Base-by-base conservation (phyloP, 2,797 vertebrate genomes). In the Synanceia verrucosa region DNA sequence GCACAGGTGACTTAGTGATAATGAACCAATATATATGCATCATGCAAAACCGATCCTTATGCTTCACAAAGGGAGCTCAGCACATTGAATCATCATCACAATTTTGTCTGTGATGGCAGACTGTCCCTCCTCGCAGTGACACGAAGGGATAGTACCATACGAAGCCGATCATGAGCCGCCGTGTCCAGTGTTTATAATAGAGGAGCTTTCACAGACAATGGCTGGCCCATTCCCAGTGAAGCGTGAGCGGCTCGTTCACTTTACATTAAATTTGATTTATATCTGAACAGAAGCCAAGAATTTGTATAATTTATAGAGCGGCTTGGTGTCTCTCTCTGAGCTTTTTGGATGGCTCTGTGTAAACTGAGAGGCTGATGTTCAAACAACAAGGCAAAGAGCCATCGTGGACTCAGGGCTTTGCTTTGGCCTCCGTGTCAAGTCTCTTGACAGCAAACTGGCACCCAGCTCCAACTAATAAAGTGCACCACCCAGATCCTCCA, bases 1-100 rank as follows among this genome's bases (percentile, higher is more conserved):
- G 79, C 87, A 90, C 82, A 91, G 92, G 89, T 92, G 89, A 93
- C 88, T 86, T 69, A 72, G 83, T 73, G 87, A 91, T 91, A 94
- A 94, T 94, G 91, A 93, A 88, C 91, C 91, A 93, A 92, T 94
- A 92, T 94, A 93, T 93, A 93, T 94, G 93, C 92, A 93, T 90
- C 90, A 92, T 79, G 75, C 86, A 83, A 83, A 80, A 86, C 58
- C 55, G 68, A 88, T 84, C 82, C 86, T 86, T 84, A 82, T 65
- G 81, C 83, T 80, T 48, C 65, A 76, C 70, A 79, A 84, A 76
- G 41, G 60, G 23, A 83, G 65, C 81, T 74, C 77, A 63, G 76
- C 72, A 68, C 73, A 77, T 78, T 83, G 75, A 70, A 82, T 84
- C 87, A 83, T 84, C 87, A 83, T 84, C 84, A 73, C 44, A 23